Base-by-base conservation (phyloP, 2,113 vertebrate species). In the Trichomycterus rosablanca region DNA sequence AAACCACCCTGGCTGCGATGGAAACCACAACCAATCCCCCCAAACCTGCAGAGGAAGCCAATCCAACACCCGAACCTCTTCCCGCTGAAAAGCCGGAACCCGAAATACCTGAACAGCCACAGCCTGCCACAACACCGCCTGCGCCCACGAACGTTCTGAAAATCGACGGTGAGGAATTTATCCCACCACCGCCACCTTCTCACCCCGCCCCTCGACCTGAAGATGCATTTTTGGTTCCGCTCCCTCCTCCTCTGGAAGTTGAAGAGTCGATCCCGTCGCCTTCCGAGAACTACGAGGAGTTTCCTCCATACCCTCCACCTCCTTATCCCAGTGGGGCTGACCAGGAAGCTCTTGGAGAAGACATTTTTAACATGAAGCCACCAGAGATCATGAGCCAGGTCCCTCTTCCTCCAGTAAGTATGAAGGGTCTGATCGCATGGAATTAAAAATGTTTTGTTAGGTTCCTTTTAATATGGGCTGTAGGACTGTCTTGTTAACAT, bases 1-100 rank as follows among this genome's bases (percentile, higher is more conserved):
- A 96, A 73, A 95, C 96, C 72, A 97, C 94, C 1, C 78, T 97
- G 34, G 93, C 93, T 23, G 95, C 95, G 10, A 97, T 98, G 95
- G 95, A 97, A 80, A 89, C 87, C 49, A 92, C 86, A 19, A 82
- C 89, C 53, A 72, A 79, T 0, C 79, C 0, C 86, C 86, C 67
- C 73, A 89, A 0, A 69, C 85, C 89, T 1, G 34, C 69, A 0
- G 86, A 81, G 42, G 64, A 80, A 79, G 93, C 73, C 78, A 81
- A 74, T 66, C 10, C 30, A 2, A 1, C 18, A 1, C 53, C 70
- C 0, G 2, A 46, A 30, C 54, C 24, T 28, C 34, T 39, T 6
- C 1, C 1, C 5, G 15, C 45, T 0, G 45, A 45, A 3, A 20
- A 40, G 18, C 10, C 34, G 1, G n/a, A 46, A 0, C 62, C 70